A percentile compares a stretch with the other conserved stretches of the same genome.
Evolutionary conservation across 2,797 vertebrate species (phyloP).

Genomic region (Meriones psammophilus): DNA sequence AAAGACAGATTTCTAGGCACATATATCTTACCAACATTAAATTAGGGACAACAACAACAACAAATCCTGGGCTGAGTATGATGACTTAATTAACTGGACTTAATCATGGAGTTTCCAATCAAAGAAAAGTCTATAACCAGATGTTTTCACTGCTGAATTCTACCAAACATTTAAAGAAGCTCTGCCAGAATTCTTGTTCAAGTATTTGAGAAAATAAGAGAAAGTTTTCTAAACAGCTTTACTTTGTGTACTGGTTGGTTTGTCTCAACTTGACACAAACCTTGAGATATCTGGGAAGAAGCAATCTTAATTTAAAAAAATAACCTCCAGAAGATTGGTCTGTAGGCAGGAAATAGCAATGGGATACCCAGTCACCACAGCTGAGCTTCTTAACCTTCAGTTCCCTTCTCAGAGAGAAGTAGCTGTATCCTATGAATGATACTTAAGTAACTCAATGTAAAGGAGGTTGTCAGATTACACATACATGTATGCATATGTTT

Average conservation of each 20-base stretch:
- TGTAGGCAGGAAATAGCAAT: background rate
- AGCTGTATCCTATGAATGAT: background rate
- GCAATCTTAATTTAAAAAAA: background rate
- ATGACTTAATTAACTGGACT: background rate
- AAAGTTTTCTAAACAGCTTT: background rate
- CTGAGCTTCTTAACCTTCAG: background rate
- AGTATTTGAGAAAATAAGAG: background rate
- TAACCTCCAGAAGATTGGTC: background rate
- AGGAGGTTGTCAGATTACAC: constrained; percentile 13
- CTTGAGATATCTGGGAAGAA: background rate
- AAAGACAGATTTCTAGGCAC: background rate
- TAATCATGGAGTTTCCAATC: background rate
- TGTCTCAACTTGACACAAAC: background rate
- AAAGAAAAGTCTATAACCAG: background rate
- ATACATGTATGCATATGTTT: constrained; percentile 54
- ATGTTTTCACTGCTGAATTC: background rate
- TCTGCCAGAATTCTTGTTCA: background rate
- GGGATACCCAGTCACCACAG: background rate
- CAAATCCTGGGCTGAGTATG: too few relatives aligned
- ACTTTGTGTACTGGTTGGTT: background rate
- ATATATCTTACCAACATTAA: background rate
- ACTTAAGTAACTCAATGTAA: background rate
- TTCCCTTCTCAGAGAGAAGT: constrained; percentile 71
- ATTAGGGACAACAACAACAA: too few relatives aligned
- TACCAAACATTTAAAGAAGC: background rate